Evolutionary conservation across 23 tunicate species (phyloP), one percentile per base, ranked within the genome.

Genomic region (Clavelina lepadiformis): DNA sequence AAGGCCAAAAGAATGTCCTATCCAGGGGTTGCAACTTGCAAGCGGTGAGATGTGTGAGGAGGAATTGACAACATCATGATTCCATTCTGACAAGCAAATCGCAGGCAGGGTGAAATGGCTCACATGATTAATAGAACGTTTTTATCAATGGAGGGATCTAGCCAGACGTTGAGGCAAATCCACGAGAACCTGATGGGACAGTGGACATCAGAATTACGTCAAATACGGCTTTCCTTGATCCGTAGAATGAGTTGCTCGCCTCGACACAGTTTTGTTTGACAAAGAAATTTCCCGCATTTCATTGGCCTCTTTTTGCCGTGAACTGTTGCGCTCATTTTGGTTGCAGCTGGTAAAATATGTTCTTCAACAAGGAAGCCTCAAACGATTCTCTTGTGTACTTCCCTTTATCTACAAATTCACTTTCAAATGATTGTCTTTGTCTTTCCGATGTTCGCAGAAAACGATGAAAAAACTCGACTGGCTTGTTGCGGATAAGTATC

Each of bases 301-400:
- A 52, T 76, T 54, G 64, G 64, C 74, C 58, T 66, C 74, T 76
- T 77, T 75, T 77, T 66, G 66, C 82, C 82, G 44, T 67, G 55
- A 77, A 67, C 74, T 2, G 67, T 38, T 52, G 66, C 74, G 29
- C 41, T 67, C 69, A 41, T 67, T 66, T 53, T 29, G 44, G 36
- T 67, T 67, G 82, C 82, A 50, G 82, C 74, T 52, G 82, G 64
- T 37, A 77, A 38, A 77, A 77, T 35, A 53, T 54, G 82, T 66
- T 77, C 82, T 66, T 77, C 41, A 77, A 26, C 66, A 67, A 67
- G 56, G 82, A 77, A 77, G 82, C 67, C 67, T 77, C 74, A 77
- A 77, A 77, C 28, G 66, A 77, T 77, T 66, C 82, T 67, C 74
- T 66, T 56, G 82, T 77, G 37, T 77, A 55, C 82, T 77, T 77